phyloP scores from a whole-genome alignment of 2,888 invertebrate genomes.

The Spialia ferax region DNA sequence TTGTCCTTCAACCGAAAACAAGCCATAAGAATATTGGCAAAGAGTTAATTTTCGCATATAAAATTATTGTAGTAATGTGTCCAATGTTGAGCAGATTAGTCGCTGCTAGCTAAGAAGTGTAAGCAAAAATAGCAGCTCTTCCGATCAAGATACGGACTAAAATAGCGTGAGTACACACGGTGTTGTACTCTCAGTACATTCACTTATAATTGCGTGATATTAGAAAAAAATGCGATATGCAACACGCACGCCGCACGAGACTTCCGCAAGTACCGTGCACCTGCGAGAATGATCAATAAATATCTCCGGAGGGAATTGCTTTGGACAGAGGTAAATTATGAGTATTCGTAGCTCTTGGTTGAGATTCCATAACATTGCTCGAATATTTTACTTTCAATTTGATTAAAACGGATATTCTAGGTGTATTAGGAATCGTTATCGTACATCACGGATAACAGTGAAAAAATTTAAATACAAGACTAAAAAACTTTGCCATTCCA shows the following conservation, averaged over 20 bases:
- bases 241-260: slow-evolving; percentile 48
- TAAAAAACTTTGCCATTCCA: neutral
- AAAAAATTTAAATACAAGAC: too few relatives aligned
- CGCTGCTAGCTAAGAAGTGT: neutral
- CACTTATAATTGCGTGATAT: slow-evolving; percentile 54
- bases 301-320: slow-evolving; percentile 29
- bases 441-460: too few relatives aligned
- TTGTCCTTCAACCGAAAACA: neutral
- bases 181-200: slow-evolving; percentile 46
- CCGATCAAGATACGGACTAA: slow-evolving; percentile 3
- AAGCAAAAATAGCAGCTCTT: slow-evolving; percentile 2
- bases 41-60: slow-evolving; percentile 14
- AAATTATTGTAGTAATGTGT: slow-evolving; percentile 17
- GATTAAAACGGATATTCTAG: neutral
- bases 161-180: neutral
- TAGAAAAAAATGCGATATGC: slow-evolving; percentile 50
- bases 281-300: slow-evolving; percentile 44
- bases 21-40: slow-evolving; percentile 1
- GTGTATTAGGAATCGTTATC: too few relatives aligned
- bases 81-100: slow-evolving; percentile 33
- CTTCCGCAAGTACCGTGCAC: slow-evolving; percentile 54
- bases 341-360: neutral
- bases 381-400: slow-evolving; percentile 3
- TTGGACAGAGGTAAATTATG: slow-evolving; percentile 1
- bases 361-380: slow-evolving; percentile 4